Evolutionary conservation across 2,113 vertebrate species (phyloP).

Genomic region (Erinaceus europaeus): DNA sequence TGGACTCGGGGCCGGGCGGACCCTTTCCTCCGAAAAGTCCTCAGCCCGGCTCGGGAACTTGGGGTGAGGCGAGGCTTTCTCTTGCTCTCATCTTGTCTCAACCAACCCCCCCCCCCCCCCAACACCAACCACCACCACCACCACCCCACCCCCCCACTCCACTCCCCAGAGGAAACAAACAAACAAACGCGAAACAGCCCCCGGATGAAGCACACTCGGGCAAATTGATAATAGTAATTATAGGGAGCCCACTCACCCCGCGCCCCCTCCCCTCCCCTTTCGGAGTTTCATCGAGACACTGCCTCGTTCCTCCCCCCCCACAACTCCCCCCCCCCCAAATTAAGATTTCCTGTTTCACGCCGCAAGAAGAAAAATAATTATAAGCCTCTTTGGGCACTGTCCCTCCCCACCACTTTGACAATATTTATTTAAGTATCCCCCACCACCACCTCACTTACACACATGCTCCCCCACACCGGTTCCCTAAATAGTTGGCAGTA

Average conservation of each 20-base stretch:
- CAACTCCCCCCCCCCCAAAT: slow-evolving; percentile 73
- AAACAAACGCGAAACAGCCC: slow-evolving; percentile 61
- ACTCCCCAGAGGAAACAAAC: slow-evolving; percentile 60
- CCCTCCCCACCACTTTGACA: slow-evolving; percentile 70
- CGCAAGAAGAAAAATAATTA: slow-evolving; percentile 77
- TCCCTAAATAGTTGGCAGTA: slow-evolving; percentile 69
- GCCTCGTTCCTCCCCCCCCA: slow-evolving; percentile 56
- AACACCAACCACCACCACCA: too few relatives aligned
- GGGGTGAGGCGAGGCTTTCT: slow-evolving; percentile 58
- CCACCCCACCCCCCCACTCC: background rate
- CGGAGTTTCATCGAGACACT: slow-evolving; percentile 72
- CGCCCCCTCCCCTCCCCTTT: slow-evolving; percentile 66
- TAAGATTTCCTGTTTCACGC: slow-evolving; percentile 65
- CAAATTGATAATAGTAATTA: slow-evolving; percentile 79
- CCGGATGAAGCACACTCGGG: slow-evolving; percentile 70
- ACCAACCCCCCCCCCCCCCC: too few relatives aligned
- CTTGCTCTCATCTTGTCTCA: slow-evolving; percentile 47
- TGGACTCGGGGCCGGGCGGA: slow-evolving; percentile 82
- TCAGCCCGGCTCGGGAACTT: slow-evolving; percentile 78
- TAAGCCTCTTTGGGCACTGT: slow-evolving; percentile 78
- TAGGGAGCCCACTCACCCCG: slow-evolving; percentile 63
- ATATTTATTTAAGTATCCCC: slow-evolving; percentile 79
- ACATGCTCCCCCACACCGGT: slow-evolving; percentile 67
- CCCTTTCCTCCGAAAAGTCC: slow-evolving; percentile 82
- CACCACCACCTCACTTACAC: slow-evolving; percentile 71